Conservation (phyloP, 2,113 vertebrate species). For the Alligator mississippiensis region DNA sequence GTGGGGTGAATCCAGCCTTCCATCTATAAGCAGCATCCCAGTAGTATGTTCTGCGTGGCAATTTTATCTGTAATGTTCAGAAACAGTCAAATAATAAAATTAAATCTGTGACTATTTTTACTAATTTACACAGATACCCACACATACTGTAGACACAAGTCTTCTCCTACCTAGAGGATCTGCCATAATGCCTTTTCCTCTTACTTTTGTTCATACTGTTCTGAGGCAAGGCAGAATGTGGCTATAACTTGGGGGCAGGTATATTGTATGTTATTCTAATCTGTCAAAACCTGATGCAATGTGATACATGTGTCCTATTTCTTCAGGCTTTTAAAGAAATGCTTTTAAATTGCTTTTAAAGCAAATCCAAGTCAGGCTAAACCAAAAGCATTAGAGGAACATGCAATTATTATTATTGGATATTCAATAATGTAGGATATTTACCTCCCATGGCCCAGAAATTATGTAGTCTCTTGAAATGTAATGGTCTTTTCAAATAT, state of each 20-base stretch:
- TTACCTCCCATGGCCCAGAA: neutral
- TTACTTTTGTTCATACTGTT: neutral
- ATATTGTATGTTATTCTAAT: neutral
- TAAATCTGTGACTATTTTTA: conserved; percentile 15
- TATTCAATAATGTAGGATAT: neutral
- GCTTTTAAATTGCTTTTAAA: neutral
- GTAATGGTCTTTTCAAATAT: neutral
- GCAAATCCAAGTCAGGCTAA: neutral
- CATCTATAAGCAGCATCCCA: neutral
- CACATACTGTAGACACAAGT: neutral
- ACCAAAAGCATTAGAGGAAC: neutral
- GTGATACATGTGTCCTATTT: neutral
- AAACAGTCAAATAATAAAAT: conserved; percentile 12
- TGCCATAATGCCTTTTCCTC: rapidly evolving
- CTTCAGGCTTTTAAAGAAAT: neutral
- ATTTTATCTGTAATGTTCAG: neutral
- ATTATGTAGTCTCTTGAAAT: neutral
- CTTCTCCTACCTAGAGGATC: neutral
- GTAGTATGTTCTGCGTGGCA: neutral
- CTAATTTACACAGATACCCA: conserved; percentile 10
- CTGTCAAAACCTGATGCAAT: neutral
- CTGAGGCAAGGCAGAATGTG: neutral
- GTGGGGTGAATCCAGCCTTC: conserved; percentile 1
- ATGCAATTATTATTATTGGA: neutral
- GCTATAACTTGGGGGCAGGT: neutral